phyloP scores from a whole-genome alignment of 2,113 vertebrate species.

The Takifugu bimaculatus region DNA sequence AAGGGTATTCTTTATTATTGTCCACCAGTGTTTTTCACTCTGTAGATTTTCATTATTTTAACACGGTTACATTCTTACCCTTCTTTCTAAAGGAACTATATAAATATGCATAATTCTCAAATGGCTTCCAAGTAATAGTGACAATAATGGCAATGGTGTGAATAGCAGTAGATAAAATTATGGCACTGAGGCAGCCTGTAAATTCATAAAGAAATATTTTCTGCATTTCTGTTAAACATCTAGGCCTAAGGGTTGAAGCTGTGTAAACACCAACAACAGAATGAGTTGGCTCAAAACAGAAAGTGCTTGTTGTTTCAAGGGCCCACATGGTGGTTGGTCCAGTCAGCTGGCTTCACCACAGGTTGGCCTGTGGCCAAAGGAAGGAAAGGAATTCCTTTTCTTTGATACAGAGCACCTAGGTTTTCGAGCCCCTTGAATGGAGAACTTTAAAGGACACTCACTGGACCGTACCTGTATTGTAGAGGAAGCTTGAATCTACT shows the following conservation, averaged over 20 bases:
- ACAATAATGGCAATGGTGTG: background rate
- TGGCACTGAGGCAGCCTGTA: constrained; percentile 11
- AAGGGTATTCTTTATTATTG: too few species aligned
- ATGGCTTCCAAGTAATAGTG: background rate
- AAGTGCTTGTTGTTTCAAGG: constrained; percentile 56
- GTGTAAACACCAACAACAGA: constrained; percentile 34
- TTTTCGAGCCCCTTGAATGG: constrained; percentile 46
- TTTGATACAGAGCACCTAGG: constrained; percentile 26
- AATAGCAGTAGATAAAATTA: background rate
- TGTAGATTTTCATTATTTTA: too few species aligned
- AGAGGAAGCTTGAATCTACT: constrained; percentile 4
- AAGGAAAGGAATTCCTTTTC: constrained; percentile 19
- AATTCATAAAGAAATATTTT: constrained; percentile 26
- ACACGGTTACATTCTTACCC: too few species aligned
- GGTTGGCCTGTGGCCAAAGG: constrained; percentile 50
- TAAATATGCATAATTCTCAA: too few species aligned
- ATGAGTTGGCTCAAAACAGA: constrained; percentile 13
- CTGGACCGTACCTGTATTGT: constrained; percentile 11
- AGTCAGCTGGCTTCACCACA: constrained; percentile 41
- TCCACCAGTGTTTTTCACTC: too few species aligned
- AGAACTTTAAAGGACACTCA: constrained; percentile 43
- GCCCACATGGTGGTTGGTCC: constrained; percentile 17
- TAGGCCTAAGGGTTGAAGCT: constrained; percentile 32
- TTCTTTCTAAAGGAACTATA: too few species aligned
- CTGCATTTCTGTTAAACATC: constrained; percentile 25